Evolutionary conservation across 1,140 invertebrate species (phyloP).

Genomic region (Aphelinus atriplicis): DNA sequence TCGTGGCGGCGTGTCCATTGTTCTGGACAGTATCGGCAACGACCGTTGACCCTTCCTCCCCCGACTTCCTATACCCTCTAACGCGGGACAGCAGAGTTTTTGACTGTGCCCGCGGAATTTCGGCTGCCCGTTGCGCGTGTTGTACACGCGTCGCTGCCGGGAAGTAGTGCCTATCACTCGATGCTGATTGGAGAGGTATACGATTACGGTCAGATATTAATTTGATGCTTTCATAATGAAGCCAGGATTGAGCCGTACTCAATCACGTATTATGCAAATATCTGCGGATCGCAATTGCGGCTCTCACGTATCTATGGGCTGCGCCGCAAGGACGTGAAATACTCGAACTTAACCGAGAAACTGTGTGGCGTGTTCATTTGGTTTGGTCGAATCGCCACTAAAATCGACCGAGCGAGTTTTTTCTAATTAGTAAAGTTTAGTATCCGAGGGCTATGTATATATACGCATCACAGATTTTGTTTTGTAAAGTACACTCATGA

Average conservation of each 20-base stretch:
- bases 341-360: constrained; percentile 3
- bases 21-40: constrained; percentile 23
- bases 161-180: not conserved
- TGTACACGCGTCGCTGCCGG: no score
- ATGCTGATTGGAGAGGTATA: constrained; percentile 6
- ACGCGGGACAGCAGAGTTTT: no score
- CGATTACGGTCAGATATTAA: constrained; percentile 23
- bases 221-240: constrained; percentile 10
- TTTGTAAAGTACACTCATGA: no score
- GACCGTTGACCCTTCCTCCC: no score
- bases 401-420: no score
- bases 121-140: no score
- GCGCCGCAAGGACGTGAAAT: not conserved
- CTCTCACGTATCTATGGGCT: no score
- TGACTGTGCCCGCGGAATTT: no score
- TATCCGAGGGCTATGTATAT: no score
- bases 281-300: constrained; percentile 12
- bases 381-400: constrained; percentile 7
- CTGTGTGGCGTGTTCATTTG: not conserved
- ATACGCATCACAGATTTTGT: no score
- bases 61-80: no score
- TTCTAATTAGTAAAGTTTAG: no score
- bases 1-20: constrained; percentile 22
- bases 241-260: not conserved
- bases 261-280: constrained; percentile 29